Evolutionary conservation across 2,113 vertebrate genomes (phyloP), one percentile per base, ranked within the genome.

Genomic region (Sorex fumeus): DNA sequence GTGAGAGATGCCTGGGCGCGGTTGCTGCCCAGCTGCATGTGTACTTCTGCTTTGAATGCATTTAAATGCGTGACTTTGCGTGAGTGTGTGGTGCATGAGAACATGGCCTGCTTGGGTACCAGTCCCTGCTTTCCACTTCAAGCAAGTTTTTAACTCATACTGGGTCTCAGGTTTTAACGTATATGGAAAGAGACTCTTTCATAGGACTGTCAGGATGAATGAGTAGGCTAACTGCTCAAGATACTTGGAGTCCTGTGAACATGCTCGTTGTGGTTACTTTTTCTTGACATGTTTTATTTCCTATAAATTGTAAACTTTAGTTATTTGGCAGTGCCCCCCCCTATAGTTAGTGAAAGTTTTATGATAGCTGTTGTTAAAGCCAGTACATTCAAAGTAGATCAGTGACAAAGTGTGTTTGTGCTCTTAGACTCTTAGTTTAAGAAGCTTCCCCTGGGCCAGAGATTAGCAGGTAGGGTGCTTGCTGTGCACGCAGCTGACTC

Each of bases 241-340:
- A 28, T 78, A 67, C 13, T 34, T 86, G 23, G 57, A 60, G 57
- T 3, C 21, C 27, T 83, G 27, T 30, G 77, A 82, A 71, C 53
- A 0, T 36, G 23, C 47, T 84, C 62, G 18, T 13, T 70, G 19
- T 36, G 34, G 67, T 94, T 79, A 11, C 67, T 60, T 91, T 81
- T 23, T 25, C 25, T 82, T 92, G 34, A 57, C 67, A 32, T 53
- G 7, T 79, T 90, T 83, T 87, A 93, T 62, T 80, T 84, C 36
- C 67, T 64, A 16, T 70, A 43, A 25, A 79, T 81, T 27, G 25
- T 78, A 60, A 88, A 74, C 27, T 77, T 90, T 4, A 93, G 60
- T 87, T 23, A 21, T 82, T 94, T 53, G 53, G 6, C 62, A 32
- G 0, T 69, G 60, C 23, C 32, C 64, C 84, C 19, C 21, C 45